Evolutionary conservation across 2,797 vertebrate species (phyloP), one percentile per base, ranked within the genome.

Genomic region (Manis pentadactyla): DNA sequence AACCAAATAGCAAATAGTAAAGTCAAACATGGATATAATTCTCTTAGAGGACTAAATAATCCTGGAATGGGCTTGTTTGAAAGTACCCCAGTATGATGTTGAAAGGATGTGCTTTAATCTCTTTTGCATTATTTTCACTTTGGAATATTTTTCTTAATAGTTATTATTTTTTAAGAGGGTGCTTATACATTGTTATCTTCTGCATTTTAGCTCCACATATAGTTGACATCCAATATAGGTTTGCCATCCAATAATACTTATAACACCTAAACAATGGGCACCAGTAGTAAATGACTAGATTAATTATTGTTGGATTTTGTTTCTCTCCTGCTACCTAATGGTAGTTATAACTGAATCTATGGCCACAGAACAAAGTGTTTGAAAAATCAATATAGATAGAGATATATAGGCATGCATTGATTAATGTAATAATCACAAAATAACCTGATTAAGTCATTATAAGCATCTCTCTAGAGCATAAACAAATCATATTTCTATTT

Each of bases 91-190:
- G 21, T 51, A 17, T 53, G 46, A 68, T 64, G 10, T 64, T 87
- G 77, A 59, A 63, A 77, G 71, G 51, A 81, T 21, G 13, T 46
- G 8, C 29, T 75, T 13, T 74, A 64, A 23, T 86, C 27, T 77
- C 27, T 34, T 64, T 37, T 42, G 64, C 37, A n/a, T 71, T 42
- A 37, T 73, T 88, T 96, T 77, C 29, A 55, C 34, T 82, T 85
- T 51, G 25, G 14, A 49, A 39, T 71, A 42, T 53, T 77, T 93
- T 64, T 74, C 23, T 85, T 51, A 23, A 9, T 27, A 75, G 29
- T 31, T 61, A 1, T 27, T 53, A 34, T 37, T 87, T 73, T 71
- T 86, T 15, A 83, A 17, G 1, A 78, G 6, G 27, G 2, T 81
- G 9, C 0, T 3, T 0, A 27, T 49, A 2, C 7, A 4, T 49